Evolutionary conservation across 2,797 vertebrate genomes (phyloP).

Genomic region (Ctenochaetus hawaiiensis): DNA sequence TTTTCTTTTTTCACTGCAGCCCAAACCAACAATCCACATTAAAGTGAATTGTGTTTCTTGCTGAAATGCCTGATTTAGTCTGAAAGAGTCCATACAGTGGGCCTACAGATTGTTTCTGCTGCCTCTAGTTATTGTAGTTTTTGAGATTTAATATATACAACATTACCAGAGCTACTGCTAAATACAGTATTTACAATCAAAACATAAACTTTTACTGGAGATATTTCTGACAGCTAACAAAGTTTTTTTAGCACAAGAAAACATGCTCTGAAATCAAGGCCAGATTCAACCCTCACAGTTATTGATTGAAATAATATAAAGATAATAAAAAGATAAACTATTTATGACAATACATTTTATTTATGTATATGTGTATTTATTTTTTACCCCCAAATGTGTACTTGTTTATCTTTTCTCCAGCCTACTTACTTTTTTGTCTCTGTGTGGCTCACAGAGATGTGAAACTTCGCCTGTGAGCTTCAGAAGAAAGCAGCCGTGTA

Average conservation of each 20-base stretch:
- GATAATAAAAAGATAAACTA: no score
- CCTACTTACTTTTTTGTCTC: constrained; percentile 3
- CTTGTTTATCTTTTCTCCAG: constrained; percentile 5
- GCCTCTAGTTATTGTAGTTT: not conserved
- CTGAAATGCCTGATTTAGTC: no score
- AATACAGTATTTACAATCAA: not conserved
- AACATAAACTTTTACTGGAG: not conserved
- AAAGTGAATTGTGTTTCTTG: no score
- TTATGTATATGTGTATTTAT: not conserved
- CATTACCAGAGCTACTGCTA: not conserved
- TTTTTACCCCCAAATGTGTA: not conserved
- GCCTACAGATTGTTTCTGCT: not conserved
- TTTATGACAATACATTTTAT: no score
- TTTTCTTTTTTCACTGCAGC: no score
- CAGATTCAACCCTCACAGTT: not conserved
- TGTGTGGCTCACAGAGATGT: constrained; percentile 14
- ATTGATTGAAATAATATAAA: constrained; percentile 3
- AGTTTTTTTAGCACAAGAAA: not conserved
- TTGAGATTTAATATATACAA: not conserved
- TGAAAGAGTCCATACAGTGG: not conserved
- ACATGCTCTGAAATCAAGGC: not conserved
- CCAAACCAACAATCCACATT: no score
- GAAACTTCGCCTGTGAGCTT: constrained; percentile 36
- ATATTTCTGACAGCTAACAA: not conserved
- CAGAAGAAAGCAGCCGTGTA: constrained; percentile 44